These are phyloP conservation scores for Agapornis roseicollis DNA, from an alignment of 2,113 vertebrate genomes.

Conservation along the genomic window DNA sequence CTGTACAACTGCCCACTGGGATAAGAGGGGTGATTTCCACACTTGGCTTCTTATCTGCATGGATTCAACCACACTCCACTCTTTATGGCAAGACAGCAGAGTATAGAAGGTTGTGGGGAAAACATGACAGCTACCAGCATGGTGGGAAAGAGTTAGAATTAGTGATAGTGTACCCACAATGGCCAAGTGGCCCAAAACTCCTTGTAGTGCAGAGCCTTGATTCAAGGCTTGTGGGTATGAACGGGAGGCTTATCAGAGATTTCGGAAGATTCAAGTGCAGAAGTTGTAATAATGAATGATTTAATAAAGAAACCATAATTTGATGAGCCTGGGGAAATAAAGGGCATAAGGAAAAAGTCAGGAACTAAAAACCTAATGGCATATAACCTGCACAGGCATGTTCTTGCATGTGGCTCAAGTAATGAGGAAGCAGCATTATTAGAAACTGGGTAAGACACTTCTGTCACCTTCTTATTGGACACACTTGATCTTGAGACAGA, in stretches of 20 bases:
- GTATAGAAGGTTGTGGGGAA: neutral
- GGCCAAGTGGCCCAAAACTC: neutral
- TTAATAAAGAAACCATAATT: neutral
- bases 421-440: neutral
- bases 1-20: rapidly evolving
- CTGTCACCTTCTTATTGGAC: neutral
- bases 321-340: neutral
- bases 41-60: neutral
- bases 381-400: neutral
- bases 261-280: neutral
- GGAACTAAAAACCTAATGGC: neutral
- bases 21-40: neutral
- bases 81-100: neutral
- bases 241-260: neutral
- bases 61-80: neutral
- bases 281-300: neutral
- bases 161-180: neutral
- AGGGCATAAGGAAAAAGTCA: neutral
- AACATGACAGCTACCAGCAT: neutral
- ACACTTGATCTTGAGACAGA: neutral
- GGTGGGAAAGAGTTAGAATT: neutral
- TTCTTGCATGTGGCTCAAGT: neutral
- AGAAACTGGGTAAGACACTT: neutral
- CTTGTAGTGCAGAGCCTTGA: neutral
- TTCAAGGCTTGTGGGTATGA: neutral